Evolutionary conservation across 2,888 invertebrate genomes (phyloP), one percentile per base, ranked within the genome.

Genomic region (Erpobdella octoculata): DNA sequence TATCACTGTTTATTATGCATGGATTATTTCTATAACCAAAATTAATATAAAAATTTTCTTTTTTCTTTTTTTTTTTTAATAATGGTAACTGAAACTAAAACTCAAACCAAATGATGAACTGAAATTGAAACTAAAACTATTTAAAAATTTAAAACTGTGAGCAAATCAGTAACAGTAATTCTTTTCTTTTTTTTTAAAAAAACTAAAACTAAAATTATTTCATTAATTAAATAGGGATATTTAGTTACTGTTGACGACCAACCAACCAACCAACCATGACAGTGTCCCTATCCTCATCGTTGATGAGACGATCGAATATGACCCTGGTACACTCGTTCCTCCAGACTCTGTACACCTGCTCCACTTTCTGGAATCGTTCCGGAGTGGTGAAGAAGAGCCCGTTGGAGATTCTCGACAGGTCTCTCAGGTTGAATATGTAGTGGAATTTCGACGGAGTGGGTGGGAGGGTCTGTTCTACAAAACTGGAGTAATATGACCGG

Each of bases 391-490:
- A 88, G 71, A 90, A 88, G 80, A 94, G 82, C 0, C 94, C 93
- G 18, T 89, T 89, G 76, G 88, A 89, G 74, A 94, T 88, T 72
- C 92, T 87, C 0, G 93, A 93, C 76, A 94, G 83, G 85, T 94
- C 94, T 62, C 93, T 88, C 83, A 94, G 87, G 84, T 93, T 93
- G 85, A 93, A 94, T 77, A 93, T 91, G 84, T 94, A 94, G 85
- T 94, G 93, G 84, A 94, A 94, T 83, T 92, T 93, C 5, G 90
- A 89, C 0, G 94, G 94, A 0, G 93, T 94, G 1, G 93, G 92
- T 0, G 93, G 91, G 70, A 94, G 85, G 74, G 91, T 90, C 28
- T 86, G 85, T 73, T 90, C 88, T 53, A 91, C 86, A 77, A 86
- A 75, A 71, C 82, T 83, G 77, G 9, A 76, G 75, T 70, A 33